A percentile compares a stretch with the other conserved stretches of the same genome.
phyloP scores from a whole-genome alignment of 2,888 invertebrate species.

The Cistogaster globosa region DNA sequence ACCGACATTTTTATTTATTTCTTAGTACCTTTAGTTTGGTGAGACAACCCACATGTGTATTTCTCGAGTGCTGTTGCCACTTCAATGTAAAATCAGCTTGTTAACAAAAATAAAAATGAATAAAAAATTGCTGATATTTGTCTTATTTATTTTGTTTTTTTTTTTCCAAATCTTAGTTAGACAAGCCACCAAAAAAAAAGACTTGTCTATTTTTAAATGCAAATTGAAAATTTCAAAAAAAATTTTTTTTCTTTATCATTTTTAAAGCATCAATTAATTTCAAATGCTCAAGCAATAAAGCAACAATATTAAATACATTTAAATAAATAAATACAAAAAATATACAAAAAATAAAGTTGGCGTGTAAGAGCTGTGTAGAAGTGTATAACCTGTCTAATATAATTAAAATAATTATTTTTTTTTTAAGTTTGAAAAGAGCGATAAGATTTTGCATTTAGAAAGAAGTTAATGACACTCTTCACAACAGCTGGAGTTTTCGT shows the following conservation, averaged over 20 bases:
- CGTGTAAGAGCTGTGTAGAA: slow-evolving; percentile 13
- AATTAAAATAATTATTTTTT: background rate
- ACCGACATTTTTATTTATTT: slow-evolving; percentile 8
- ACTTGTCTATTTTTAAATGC: slow-evolving; percentile 65
- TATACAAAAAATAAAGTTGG: slow-evolving; percentile 30
- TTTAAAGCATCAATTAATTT: slow-evolving; percentile 71
- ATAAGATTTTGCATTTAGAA: background rate
- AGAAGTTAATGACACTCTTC: no score
- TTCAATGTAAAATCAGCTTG: slow-evolving; percentile 65
- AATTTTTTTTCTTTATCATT: slow-evolving; percentile 59
- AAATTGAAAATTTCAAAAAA: slow-evolving; percentile 54
- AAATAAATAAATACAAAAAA: slow-evolving; percentile 40
- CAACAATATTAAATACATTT: slow-evolving; percentile 32
- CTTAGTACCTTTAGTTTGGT: slow-evolving; percentile 41
- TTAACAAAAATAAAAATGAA: slow-evolving; percentile 34
- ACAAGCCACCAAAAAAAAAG: no score
- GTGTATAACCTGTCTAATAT: slow-evolving; percentile 18
- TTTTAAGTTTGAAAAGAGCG: background rate
- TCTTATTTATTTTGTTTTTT: slow-evolving; percentile 49
- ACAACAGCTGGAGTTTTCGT: background rate
- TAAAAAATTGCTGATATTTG: slow-evolving; percentile 58
- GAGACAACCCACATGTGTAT: slow-evolving; percentile 69
- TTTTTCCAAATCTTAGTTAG: background rate
- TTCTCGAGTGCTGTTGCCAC: slow-evolving; percentile 56
- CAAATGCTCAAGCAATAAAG: slow-evolving; percentile 64